phyloP scores from a whole-genome alignment of 2,888 invertebrate genomes.

The Hypomecis atomaria region DNA sequence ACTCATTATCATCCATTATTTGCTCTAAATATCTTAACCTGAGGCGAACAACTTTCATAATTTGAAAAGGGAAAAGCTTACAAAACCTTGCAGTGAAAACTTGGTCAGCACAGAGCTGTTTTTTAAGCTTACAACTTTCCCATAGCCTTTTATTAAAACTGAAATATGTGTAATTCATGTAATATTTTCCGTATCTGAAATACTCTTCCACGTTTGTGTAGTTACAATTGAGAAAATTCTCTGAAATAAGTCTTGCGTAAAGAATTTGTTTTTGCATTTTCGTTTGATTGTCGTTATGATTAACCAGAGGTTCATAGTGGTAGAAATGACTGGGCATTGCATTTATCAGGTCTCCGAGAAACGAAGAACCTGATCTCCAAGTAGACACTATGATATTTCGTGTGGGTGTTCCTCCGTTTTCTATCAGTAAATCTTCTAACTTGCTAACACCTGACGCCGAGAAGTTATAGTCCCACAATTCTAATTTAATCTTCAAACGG shows the following conservation, averaged over 20 bases:
- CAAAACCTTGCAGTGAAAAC: constrained; percentile 91
- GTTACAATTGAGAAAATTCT: constrained; percentile 90
- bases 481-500: constrained; percentile 63
- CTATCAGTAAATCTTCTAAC: constrained; percentile 88
- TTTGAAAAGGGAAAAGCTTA: constrained; percentile 93
- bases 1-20: constrained; percentile 89
- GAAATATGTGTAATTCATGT: constrained; percentile 88
- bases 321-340: constrained; percentile 95
- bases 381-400: constrained; percentile 92
- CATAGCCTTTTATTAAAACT: constrained; percentile 93
- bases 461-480: constrained; percentile 72
- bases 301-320: constrained; percentile 94
- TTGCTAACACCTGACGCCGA: constrained; percentile 73
- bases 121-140: constrained; percentile 89
- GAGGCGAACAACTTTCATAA: constrained; percentile 93
- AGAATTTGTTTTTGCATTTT: constrained; percentile 89
- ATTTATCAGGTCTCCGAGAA: constrained; percentile 93
- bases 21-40: constrained; percentile 89
- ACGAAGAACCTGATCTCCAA: constrained; percentile 96
- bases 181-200: constrained; percentile 90
- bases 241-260: constrained; percentile 87
- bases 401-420: constrained; percentile 89
- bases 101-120: constrained; percentile 77
- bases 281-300: constrained; percentile 92
- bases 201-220: constrained; percentile 90